Conservation (phyloP, 2,113 vertebrate species). For the Arenaria interpres region DNA sequence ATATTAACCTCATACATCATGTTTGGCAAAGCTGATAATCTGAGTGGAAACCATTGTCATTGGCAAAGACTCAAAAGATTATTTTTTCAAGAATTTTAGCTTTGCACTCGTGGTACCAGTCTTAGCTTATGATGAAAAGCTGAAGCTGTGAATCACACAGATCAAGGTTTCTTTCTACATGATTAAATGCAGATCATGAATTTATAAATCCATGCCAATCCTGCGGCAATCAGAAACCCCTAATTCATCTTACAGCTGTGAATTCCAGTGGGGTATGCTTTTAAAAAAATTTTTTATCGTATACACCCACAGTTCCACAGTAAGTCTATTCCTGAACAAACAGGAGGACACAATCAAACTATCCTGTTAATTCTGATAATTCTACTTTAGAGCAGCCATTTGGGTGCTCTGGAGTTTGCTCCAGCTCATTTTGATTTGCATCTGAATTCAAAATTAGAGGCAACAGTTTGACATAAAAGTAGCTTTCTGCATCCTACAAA, state of each 20-base stretch:
- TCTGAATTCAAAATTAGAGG: not conserved
- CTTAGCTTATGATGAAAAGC: not conserved
- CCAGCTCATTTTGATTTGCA: rapidly evolving
- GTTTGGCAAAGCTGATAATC: not conserved
- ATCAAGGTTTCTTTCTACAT: not conserved
- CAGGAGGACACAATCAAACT: not conserved
- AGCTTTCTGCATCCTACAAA: not conserved
- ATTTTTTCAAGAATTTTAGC: not conserved
- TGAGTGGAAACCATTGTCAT: not conserved
- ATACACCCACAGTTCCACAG: not conserved
- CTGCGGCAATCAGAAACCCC: not conserved
- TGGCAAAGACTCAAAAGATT: not conserved
- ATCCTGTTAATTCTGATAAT: not conserved
- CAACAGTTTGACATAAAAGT: not conserved
- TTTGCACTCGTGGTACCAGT: not conserved
- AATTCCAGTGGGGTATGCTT: not conserved
- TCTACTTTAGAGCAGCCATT: not conserved
- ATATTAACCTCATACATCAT: not conserved
- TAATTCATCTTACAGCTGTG: not conserved
- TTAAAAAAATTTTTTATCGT: not conserved
- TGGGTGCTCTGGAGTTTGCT: not conserved
- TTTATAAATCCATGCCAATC: not conserved
- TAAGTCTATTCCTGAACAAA: not conserved
- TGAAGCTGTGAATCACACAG: not conserved
- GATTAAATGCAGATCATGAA: not conserved